A percentile compares a stretch with the other conserved stretches of the same genome.
These are phyloP conservation scores for Tokudaia tokunoshimensis DNA, from an alignment of 2,797 vertebrate genomes.

Conservation along the genomic window DNA sequence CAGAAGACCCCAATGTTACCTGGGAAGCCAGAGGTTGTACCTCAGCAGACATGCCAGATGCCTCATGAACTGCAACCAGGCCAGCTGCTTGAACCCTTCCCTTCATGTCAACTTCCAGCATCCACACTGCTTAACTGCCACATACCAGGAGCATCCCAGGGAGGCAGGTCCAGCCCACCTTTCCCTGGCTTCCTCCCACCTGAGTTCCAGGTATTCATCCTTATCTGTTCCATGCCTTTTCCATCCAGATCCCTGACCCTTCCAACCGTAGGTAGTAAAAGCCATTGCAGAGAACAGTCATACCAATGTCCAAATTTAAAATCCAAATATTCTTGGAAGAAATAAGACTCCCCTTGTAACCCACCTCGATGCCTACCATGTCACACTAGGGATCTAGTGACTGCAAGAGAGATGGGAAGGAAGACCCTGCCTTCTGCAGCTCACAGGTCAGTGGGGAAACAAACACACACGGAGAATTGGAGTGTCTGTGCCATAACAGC, in stretches of 20 bases:
- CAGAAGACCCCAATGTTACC: not conserved
- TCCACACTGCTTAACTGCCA: not conserved
- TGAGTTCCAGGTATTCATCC: not conserved
- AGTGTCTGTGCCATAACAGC: fast-evolving
- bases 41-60: not conserved
- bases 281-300: not conserved
- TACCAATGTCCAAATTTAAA: fast-evolving
- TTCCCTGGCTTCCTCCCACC: not conserved
- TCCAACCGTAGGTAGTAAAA: not conserved
- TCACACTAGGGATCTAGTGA: not conserved
- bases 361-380: not conserved
- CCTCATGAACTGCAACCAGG: not conserved
- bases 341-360: not conserved
- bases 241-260: not conserved
- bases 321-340: not conserved
- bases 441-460: not conserved
- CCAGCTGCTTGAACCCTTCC: not conserved
- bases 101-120: fast-evolving
- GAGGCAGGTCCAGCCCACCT: not conserved
- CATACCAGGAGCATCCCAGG: not conserved
- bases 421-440: not conserved
- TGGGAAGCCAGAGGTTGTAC: not conserved
- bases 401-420: not conserved
- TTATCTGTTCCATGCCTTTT: not conserved
- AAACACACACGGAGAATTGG: not conserved